Percentiles rank a stretch among this genome's conserved stretches.
Evolutionary conservation across 2,113 vertebrate species (phyloP).

Genomic region (Cynoglossus semilaevis): DNA sequence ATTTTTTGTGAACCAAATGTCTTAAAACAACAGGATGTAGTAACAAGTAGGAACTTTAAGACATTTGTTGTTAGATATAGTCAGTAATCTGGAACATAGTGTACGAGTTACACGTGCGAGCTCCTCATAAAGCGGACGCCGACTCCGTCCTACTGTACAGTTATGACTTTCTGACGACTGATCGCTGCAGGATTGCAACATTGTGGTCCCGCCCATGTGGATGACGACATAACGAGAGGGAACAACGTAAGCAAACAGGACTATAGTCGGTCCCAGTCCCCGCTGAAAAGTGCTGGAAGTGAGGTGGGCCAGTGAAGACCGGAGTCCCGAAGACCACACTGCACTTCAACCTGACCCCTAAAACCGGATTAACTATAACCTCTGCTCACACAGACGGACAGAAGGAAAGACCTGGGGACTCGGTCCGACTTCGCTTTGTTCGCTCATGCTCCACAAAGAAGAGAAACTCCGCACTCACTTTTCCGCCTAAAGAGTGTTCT

Average conservation of each 20-base stretch:
- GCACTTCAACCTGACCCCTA: background rate
- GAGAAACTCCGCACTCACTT: background rate
- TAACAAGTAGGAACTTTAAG: too few species aligned
- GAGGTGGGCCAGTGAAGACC: background rate
- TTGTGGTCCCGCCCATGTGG: conserved; percentile 39
- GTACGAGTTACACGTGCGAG: background rate
- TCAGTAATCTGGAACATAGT: background rate
- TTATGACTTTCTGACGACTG: conserved; percentile 52
- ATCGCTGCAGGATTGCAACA: conserved; percentile 56
- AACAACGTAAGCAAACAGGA: conserved; percentile 36
- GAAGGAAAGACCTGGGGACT: background rate
- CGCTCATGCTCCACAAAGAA: conserved; percentile 14
- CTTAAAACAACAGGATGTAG: too few species aligned
- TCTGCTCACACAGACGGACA: background rate
- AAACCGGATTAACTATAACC: background rate
- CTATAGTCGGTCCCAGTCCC: background rate
- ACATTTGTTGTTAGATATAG: too few species aligned
- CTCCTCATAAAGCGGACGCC: background rate
- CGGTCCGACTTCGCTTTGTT: conserved; percentile 24
- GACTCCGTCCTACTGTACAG: background rate
- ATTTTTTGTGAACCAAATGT: too few species aligned
- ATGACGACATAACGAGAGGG: conserved; percentile 50
- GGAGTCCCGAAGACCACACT: background rate
- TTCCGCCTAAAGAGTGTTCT: background rate
- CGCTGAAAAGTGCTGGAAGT: conserved; percentile 24